A percentile compares a stretch with the other conserved stretches of the same genome.
Conservation (phyloP, 2,113 vertebrate genomes). For the Dicentrarchus labrax region DNA sequence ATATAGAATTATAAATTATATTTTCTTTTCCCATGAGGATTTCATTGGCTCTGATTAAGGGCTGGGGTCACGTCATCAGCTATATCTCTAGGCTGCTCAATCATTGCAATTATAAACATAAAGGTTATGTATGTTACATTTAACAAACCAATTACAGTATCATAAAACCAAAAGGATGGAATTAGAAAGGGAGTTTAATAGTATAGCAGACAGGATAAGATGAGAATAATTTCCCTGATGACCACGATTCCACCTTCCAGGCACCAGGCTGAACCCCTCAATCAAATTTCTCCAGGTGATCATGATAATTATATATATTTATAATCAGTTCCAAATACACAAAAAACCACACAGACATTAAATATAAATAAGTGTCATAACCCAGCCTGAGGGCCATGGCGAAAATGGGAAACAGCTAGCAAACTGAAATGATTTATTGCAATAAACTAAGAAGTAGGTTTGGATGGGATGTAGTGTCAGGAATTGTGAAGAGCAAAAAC, state of each 20-base stretch:
- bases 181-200: neutral
- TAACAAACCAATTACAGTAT: neutral
- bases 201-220: neutral
- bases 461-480: no score
- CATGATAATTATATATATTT: neutral
- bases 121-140: neutral
- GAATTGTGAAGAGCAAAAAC: neutral
- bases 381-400: neutral
- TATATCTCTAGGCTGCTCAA: neutral
- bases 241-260: neutral
- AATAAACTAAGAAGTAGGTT: neutral
- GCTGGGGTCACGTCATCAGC: neutral
- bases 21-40: neutral
- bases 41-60: neutral
- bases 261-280: neutral
- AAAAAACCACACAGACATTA: neutral
- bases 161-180: neutral
- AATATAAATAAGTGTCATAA: neutral
- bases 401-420: neutral
- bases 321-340: neutral
- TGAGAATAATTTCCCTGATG: neutral
- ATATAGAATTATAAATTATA: neutral
- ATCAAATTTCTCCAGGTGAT: slow-evolving; percentile 12
- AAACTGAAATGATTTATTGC: neutral
- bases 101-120: neutral